Conservation (phyloP, 92 coral and sea anemone genomes). For the Metridium senile region DNA sequence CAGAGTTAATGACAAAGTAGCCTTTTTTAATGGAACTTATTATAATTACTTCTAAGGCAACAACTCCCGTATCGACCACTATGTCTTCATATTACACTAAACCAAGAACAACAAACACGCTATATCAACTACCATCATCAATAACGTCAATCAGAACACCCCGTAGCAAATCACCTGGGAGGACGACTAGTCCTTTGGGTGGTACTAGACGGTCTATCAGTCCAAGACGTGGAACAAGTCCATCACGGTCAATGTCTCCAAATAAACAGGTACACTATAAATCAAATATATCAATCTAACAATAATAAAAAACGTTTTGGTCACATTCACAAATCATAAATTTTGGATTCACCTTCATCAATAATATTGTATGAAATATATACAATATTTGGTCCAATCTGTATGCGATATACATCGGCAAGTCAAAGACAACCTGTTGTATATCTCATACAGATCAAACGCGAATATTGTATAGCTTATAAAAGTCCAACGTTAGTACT, state of each 20-base stretch:
- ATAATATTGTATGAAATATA: too few species aligned
- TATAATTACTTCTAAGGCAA: slow-evolving; percentile 13
- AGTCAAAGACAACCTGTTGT: too few species aligned
- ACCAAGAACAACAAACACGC: slow-evolving; percentile 64
- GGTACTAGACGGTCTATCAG: slow-evolving; percentile 55
- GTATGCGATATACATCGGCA: too few species aligned
- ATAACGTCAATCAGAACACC: slow-evolving; percentile 52
- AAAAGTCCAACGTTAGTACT: too few species aligned
- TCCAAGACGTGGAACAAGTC: slow-evolving; percentile 51
- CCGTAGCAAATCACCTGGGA: slow-evolving; percentile 79
- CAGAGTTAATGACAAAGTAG: neutral
- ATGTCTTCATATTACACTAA: slow-evolving; percentile 63
- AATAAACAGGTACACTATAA: slow-evolving; percentile 70
- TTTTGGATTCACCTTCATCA: too few species aligned
- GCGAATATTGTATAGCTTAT: too few species aligned
- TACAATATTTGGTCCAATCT: too few species aligned
- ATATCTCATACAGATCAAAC: too few species aligned
- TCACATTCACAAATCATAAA: too few species aligned
- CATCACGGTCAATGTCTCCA: slow-evolving; percentile 75
- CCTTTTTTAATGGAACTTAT: neutral
- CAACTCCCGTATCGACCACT: slow-evolving; percentile 37
- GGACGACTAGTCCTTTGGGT: slow-evolving; percentile 72
- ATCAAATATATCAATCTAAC: neutral
- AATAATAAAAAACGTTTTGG: too few species aligned
- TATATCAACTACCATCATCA: slow-evolving; percentile 51